Conservation (phyloP, 2,113 vertebrate genomes). For the Podocnemis expansa region DNA sequence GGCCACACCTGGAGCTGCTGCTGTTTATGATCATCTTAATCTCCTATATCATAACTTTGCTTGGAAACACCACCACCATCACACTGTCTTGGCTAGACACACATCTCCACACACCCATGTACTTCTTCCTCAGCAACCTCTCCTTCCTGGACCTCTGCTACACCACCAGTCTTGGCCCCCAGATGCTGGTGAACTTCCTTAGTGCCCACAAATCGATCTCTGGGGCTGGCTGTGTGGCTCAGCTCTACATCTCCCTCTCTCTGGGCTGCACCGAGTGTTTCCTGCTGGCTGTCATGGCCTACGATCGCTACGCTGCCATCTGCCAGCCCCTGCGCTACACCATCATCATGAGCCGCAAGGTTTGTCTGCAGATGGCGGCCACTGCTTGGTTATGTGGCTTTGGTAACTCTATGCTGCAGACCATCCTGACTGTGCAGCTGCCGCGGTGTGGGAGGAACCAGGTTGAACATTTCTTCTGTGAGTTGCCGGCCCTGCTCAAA, state of each 20-base stretch:
- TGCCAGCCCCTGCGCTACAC: background rate
- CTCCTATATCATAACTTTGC: background rate
- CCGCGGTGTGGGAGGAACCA: background rate
- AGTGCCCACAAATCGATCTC: constrained; percentile 26
- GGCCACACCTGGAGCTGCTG: background rate
- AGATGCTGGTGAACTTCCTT: constrained; percentile 29
- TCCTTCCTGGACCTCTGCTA: too few relatives aligned
- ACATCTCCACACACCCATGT: constrained; percentile 43
- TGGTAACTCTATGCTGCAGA: too few relatives aligned
- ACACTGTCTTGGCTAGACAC: constrained; percentile 10
- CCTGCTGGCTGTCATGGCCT: constrained; percentile 28
- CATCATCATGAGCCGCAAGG: constrained; percentile 27
- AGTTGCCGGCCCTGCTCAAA: too few relatives aligned
- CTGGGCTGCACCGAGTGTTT: constrained; percentile 25
- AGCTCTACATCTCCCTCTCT: constrained; percentile 14
- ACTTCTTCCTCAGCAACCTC: constrained; percentile 40
- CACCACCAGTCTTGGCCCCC: constrained; percentile 42
- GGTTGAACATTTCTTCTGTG: constrained; percentile 46
- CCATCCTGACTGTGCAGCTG: constrained; percentile 14
- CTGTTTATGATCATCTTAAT: background rate
- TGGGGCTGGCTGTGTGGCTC: background rate
- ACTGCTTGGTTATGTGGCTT: constrained; percentile 43
- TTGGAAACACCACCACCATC: constrained; percentile 40
- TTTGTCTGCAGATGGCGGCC: constrained; percentile 38
- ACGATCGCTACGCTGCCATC: background rate